Evolutionary conservation across 2,888 invertebrate genomes (phyloP).

Genomic region (Pegoplata infirma): DNA sequence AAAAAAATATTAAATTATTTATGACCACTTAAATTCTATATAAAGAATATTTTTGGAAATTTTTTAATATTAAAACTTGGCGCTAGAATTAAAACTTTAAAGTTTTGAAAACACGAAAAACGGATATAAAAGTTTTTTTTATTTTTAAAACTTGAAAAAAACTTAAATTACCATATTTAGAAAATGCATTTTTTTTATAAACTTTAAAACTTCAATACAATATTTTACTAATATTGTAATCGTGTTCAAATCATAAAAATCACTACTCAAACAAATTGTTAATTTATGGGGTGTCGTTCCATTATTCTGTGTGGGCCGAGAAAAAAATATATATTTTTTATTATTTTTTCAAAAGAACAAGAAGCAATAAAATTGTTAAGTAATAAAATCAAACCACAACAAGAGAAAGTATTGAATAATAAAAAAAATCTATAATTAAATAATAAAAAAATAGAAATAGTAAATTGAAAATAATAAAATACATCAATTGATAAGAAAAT

Average conservation of each 20-base stretch:
- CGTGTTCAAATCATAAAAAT: background rate
- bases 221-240: background rate
- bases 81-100: background rate
- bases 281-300: background rate
- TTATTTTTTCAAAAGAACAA: background rate
- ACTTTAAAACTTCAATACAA: background rate
- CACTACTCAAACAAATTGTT: background rate
- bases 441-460: background rate
- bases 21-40: background rate
- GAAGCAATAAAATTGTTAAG: background rate
- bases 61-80: background rate
- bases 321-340: too few relatives aligned
- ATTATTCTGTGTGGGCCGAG: background rate
- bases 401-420: background rate
- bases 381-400: background rate
- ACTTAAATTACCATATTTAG: background rate
- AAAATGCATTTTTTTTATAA: background rate
- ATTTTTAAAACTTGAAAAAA: too few relatives aligned
- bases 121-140: background rate
- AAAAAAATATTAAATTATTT: slow-evolving; percentile 8
- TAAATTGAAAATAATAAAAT: background rate
- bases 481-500: too few relatives aligned
- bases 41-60: background rate
- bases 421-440: background rate
- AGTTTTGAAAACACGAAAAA: background rate